Conservation (phyloP, 2,113 vertebrate genomes). For the Notarius lentiginosus region DNA sequence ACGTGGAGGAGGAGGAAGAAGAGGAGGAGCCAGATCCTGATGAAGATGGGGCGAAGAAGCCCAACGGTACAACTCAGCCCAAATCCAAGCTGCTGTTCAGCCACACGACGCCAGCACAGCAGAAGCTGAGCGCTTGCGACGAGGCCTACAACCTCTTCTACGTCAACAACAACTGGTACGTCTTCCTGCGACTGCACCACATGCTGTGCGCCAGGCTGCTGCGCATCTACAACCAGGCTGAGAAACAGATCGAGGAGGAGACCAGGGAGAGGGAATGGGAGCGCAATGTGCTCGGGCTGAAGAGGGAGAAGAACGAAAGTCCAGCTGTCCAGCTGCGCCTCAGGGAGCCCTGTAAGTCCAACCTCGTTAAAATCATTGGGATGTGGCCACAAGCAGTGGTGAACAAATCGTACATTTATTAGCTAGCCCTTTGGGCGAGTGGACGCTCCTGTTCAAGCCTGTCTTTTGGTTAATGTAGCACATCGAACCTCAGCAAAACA, state of each 20-base stretch:
- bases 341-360: constrained; percentile 91
- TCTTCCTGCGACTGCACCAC: constrained; percentile 94
- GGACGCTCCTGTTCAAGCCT: too few species aligned
- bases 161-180: constrained; percentile 99
- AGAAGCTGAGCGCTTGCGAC: constrained; percentile 84
- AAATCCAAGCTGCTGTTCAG: constrained; percentile 93
- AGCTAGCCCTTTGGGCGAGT: background rate
- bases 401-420: background rate
- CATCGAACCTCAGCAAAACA: background rate
- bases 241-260: constrained; percentile 95
- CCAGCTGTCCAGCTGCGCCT: constrained; percentile 93
- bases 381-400: background rate
- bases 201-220: constrained; percentile 91
- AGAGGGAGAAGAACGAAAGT: constrained; percentile 90
- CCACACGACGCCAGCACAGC: constrained; percentile 77
- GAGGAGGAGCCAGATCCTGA: constrained; percentile 87
- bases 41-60: constrained; percentile 84
- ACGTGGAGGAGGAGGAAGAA: constrained; percentile 82
- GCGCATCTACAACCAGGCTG: constrained; percentile 89
- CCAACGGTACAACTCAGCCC: constrained; percentile 68
- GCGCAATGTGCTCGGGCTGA: constrained; percentile 84
- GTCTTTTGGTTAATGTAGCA: background rate
- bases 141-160: constrained; percentile 94
- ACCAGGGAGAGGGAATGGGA: constrained; percentile 88
- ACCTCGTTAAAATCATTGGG: background rate